Evolutionary conservation across 2,113 vertebrate genomes (phyloP), one percentile per base, ranked within the genome.

Genomic region (Camelus dromedarius): DNA sequence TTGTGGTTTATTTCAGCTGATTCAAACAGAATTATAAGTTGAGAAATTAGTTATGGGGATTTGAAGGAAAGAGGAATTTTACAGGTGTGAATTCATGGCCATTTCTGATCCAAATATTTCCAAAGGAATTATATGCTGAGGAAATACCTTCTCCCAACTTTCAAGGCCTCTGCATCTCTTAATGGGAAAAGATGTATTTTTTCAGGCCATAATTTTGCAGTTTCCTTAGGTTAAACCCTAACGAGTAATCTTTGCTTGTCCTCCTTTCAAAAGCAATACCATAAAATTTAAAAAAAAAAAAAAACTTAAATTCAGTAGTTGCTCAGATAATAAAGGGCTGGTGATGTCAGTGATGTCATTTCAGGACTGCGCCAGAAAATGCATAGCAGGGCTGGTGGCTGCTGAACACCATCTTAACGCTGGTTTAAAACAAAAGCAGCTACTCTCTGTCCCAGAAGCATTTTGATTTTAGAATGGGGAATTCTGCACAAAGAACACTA

Each of bases 1-100:
- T 98, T 92, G 88, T 98, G 97, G 98, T 99, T 98, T 98, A 98
- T 99, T 99, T 98, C 98, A 94, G 76, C 97, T 98, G 98, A 98
- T 98, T 99, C 98, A 98, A 98, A 96, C 69, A 93, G 73, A 97
- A 98, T 96, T 97, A 97, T 99, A 98, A 99, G 98, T 97, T 97
- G 98, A 99, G 98, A 98, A 98, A 98, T 94, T 79, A 66, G 92
- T 98, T 97, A 96, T 91, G 97, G 96, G 89, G 96, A 96, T 97
- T 97, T 84, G 60, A 58, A 46, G 73, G 67, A 80, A 28, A n/a
- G 35, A 76, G 50, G 75, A 67, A 94, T 97, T 97, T 96, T 98
- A 98, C 97, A 96, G 97, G 97, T 88, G 92, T 96, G 90, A 98
- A 94, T 97, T 97, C 97, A 95, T 89, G 92, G 73, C 66, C 87